Percentiles rank a stretch among this genome's conserved stretches.
phyloP scores from a whole-genome alignment of 2,888 invertebrate genomes.

The Lasius platythorax region DNA sequence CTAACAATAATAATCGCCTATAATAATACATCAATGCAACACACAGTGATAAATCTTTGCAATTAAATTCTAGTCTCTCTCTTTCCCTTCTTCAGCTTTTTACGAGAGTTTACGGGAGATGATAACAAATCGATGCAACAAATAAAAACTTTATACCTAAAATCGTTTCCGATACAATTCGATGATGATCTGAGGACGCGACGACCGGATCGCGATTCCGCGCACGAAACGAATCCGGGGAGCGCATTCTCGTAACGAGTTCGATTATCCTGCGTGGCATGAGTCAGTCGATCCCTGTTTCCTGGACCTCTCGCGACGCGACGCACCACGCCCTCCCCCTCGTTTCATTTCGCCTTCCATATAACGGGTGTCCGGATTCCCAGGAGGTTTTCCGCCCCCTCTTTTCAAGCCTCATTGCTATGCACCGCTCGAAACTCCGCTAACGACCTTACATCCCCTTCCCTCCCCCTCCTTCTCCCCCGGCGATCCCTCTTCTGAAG shows the following conservation, averaged over 20 bases:
- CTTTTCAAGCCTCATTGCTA: conserved; percentile 83
- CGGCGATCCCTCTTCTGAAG: not conserved
- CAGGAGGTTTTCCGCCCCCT: conserved; percentile 82
- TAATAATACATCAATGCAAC: not conserved
- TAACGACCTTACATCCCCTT: conserved; percentile 81
- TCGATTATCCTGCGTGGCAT: conserved; percentile 83
- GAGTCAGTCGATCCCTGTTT: conserved; percentile 80
- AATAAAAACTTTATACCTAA: not conserved
- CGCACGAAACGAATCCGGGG: conserved; percentile 83
- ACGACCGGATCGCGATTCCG: conserved; percentile 75
- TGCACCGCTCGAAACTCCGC: conserved; percentile 83
- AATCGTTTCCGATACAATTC: not conserved
- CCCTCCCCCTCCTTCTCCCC: conserved; percentile 46
- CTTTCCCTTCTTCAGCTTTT: not conserved
- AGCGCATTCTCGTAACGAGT: conserved; percentile 82
- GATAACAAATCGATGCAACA: not conserved
- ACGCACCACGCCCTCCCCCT: conserved; percentile 66
- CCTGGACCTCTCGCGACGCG: conserved; percentile 44
- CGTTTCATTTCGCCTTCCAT: conserved; percentile 69
- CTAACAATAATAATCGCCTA: too few relatives aligned
- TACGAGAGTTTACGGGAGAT: not conserved
- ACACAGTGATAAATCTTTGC: not conserved
- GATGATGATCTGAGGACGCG: not conserved
- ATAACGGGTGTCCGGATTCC: conserved; percentile 84
- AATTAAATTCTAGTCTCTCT: not conserved